Conservation (phyloP, 2,888 invertebrate genomes). For the Phyto melanocephala region DNA sequence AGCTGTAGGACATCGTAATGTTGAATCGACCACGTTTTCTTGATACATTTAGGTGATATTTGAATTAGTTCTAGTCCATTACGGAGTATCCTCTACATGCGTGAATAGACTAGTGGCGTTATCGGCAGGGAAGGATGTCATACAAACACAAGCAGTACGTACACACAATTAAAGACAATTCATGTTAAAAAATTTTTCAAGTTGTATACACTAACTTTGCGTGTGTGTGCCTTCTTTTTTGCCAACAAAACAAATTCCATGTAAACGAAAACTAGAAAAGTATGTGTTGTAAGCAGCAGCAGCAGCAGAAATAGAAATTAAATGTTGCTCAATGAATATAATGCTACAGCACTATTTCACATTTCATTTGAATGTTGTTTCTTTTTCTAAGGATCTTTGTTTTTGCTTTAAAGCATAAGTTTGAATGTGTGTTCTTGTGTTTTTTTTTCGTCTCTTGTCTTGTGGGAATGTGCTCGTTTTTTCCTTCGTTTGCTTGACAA, state of each 20-base stretch:
- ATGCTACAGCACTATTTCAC: constrained; percentile 47
- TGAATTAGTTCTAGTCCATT: no score
- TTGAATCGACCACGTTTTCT: no score
- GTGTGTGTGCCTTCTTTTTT: not conserved
- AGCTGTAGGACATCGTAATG: no score
- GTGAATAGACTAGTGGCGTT: no score
- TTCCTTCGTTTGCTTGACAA: constrained; percentile 39
- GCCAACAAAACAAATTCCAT: no score
- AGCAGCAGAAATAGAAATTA: not conserved
- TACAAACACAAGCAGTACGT: not conserved
- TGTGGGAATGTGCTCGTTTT: not conserved
- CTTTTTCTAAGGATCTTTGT: not conserved
- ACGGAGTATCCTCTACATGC: no score
- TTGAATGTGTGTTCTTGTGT: not conserved
- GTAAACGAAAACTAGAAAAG: not conserved
- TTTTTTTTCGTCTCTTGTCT: not conserved
- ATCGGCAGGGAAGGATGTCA: no score
- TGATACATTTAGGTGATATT: no score
- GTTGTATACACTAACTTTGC: not conserved
- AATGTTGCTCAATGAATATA: constrained; percentile 29
- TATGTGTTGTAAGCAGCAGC: constrained; percentile 20
- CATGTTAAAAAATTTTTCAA: constrained; percentile 21
- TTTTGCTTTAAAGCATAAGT: not conserved
- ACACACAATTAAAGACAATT: not conserved
- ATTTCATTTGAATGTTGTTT: constrained; percentile 16